Conservation (phyloP, 2,797 vertebrate species). For the Tapirus indicus region DNA sequence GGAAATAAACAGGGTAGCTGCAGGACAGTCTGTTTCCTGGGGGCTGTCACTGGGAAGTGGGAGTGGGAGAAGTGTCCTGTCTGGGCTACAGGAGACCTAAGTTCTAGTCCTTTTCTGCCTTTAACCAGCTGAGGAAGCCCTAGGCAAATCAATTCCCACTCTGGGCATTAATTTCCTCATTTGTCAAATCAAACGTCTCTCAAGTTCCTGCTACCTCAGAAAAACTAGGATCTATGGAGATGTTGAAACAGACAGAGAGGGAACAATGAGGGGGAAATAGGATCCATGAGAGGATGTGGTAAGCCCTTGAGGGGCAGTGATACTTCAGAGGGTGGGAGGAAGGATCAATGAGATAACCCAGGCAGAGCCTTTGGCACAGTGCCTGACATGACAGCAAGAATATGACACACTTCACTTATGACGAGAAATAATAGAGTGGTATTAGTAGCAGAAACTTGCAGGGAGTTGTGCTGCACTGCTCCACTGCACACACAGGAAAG, state of each 20-base stretch:
- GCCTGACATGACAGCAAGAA: not conserved
- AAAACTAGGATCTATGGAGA: not conserved
- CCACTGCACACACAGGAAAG: not conserved
- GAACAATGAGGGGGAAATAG: not conserved
- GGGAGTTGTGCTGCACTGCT: too few relatives aligned
- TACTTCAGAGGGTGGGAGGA: not conserved
- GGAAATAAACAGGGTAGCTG: constrained; percentile 2
- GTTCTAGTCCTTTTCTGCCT: not conserved
- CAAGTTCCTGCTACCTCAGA: not conserved
- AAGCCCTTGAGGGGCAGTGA: not conserved
- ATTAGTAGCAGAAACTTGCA: not conserved
- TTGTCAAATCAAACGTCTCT: not conserved
- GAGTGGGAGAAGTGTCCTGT: not conserved
- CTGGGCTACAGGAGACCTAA: not conserved
- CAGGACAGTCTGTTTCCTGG: not conserved
- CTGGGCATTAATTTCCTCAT: not conserved
- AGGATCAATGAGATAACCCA: not conserved
- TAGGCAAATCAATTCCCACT: not conserved
- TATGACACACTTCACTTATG: not conserved
- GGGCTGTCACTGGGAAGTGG: not conserved
- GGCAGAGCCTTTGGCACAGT: not conserved
- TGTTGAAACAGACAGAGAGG: not conserved
- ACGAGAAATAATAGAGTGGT: not conserved
- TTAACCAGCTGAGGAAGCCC: not conserved
- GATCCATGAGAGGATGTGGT: not conserved